Base-by-base conservation (phyloP, 2,113 vertebrate genomes). In the Neotoma lepida region DNA sequence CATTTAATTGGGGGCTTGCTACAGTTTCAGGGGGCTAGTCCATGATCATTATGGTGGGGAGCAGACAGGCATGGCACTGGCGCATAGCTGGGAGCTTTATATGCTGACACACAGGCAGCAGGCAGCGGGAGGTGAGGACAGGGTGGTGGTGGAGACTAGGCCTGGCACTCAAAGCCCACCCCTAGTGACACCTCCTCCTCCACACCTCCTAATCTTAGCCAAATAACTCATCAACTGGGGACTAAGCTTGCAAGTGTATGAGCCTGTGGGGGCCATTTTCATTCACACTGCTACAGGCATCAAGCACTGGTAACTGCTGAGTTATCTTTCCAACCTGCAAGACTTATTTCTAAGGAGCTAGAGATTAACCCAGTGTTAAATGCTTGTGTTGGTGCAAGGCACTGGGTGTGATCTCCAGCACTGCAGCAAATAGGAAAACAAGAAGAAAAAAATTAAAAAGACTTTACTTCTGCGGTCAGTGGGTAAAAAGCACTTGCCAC, bases 121-220 rank as follows among this genome's bases (percentile, higher is more conserved):
- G 54, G 77, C 15, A 54, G 49, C 3, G n/a, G 1, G 70, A 13
- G 8, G 17, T 3, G 66, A 30, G 64, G 64, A 63, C 24, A 9
- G 30, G 30, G 9, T 1, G n/a, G 3, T 5, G 6, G 24, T 0
- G 5, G 20, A 35, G 10, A 39, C 78, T 14, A 39, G 54, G 22
- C 35, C 35, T 82, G 78, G 35, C 51, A 15, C 2, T 74, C 24
- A 74, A 74, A 74, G 24, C 24, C 24, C 24, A 26, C 24, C 2
- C 24, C 39, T 41, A 7, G 41, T 44, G 71, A 74, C 35, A 58
- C 20, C 6, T 14, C 78, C 54, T 58, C 78, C 22, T 20, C 35
- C 78, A 81, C 12, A 81, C 6, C 13, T 81, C 46, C 78, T 58
- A 58, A 81, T 39, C 22, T 35, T 58, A 26, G 26, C 54, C 78